Evolutionary conservation across 2,797 vertebrate genomes (phyloP).

Genomic region (Lutra lutra): DNA sequence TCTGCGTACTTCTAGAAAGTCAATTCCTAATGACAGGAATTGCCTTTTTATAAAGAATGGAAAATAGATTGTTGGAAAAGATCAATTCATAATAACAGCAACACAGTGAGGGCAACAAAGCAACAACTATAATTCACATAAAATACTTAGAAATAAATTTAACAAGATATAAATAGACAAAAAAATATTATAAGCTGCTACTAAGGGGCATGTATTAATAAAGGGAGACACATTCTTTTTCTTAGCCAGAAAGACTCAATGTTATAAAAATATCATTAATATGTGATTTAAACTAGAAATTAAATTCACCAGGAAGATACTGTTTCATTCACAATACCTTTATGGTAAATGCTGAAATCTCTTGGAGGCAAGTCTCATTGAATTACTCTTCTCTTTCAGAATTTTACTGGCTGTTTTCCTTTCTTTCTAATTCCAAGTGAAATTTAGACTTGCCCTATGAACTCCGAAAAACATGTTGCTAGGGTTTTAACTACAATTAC

Average conservation of each 20-base stretch:
- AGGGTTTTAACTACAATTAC: not conserved
- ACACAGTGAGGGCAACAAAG: not conserved
- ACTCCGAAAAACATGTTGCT: not conserved
- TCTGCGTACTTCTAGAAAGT: not conserved
- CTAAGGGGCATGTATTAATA: not conserved
- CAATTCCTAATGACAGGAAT: not conserved
- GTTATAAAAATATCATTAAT: constrained; percentile 5
- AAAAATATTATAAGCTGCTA: not conserved
- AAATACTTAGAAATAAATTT: not conserved
- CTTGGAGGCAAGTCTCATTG: not conserved
- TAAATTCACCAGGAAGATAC: not conserved
- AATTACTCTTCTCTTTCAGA: not conserved
- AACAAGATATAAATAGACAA: not conserved
- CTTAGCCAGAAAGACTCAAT: not conserved
- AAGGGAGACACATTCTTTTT: not conserved
- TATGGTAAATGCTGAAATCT: not conserved
- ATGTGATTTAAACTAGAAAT: not conserved
- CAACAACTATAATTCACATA: not conserved
- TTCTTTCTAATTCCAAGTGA: not conserved
- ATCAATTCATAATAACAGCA: not conserved
- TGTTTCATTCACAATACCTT: not conserved
- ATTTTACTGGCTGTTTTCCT: not conserved
- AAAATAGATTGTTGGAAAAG: not conserved
- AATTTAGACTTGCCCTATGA: not conserved
- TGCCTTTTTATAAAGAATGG: not conserved